Base-by-base conservation (phyloP, 2,888 invertebrate genomes). In the Phlogophora meticulosa region DNA sequence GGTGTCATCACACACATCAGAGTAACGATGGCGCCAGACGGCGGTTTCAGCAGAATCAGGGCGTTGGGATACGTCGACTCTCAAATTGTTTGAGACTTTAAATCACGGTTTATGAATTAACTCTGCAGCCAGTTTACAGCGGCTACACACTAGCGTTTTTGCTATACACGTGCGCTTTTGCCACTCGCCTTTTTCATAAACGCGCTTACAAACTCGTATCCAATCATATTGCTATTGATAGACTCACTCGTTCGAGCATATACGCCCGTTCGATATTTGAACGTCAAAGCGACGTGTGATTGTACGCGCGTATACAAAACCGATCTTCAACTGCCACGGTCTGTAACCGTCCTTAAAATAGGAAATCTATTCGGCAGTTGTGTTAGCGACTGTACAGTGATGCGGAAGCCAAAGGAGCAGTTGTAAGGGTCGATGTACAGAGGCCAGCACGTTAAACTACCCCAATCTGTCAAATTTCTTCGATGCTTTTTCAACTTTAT, bases 1-100 rank as follows among this genome's bases (percentile, higher is more conserved):
- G 88, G 86, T 4, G 84, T 89, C 7, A 89, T 96, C 64, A 95
- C 96, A 5, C 96, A 96, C 81, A 87, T 97, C 15, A 93, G 94
- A 78, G 93, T 97, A 7, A 96, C 96, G 49, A 96, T 97, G 80
- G 96, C 96, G 0, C 97, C 97, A 0, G 97, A 97, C 81, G 97
- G 97, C 4, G 97, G 97, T 15, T 91, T 97, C 74, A 96, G 96
- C 78, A 94, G 97, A 78, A 87, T 97, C n/a, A 88, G 96, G 58
- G 87, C 96, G 0, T 95, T 93, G 22, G 95, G 95, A 4, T 87
- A 83, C 40, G 85, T 84, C 15, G 79, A 83, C 55, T 46, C 59
- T 28, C 49, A 63, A 63, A 71, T 57, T 49, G 38, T 62, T 67
- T 81, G 48, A 77, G 34, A 40, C 34, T 61, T 46, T 59, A 22